Evolutionary conservation across 2,888 invertebrate species (phyloP), one percentile per base, ranked within the genome.

Genomic region (Teinopalpus imperialis): DNA sequence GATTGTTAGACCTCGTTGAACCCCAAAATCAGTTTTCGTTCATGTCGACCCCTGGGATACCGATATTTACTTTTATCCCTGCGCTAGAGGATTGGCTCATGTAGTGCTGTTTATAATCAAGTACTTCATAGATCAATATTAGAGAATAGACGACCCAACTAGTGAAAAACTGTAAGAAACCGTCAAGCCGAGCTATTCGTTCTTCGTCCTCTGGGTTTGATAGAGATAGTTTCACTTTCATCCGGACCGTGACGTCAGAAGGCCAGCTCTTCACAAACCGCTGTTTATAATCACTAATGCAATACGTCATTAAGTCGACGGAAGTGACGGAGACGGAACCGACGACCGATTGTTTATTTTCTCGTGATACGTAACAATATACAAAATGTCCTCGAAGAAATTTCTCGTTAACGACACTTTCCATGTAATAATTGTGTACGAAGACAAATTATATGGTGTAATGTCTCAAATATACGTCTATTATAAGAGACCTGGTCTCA

Each of bases 321-420:
- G 18, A 42, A 16, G 21, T 27, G 34, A 20, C 27, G 10, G 27
- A 67, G 61, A 59, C 56, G 62, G 53, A 59, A 59, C 59, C 61
- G 58, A 59, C 64, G 63, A 53, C 62, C 18, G 47, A 71, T 70
- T 74, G 74, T 75, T 75, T 71, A 67, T 74, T 76, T 74, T 72
- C 65, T 59, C 16, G 20, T 63, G 29, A 48, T 60, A 73, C 72
- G 66, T 69, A 71, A 75, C 66, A 66, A 20, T 27, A 12, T 27
- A 18, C 37, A 37, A 37, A 36, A 36, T 8, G 35, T 36, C 13
- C 12, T 14, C 23, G 21, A 21, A 23, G n/a, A n/a, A n/a, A 23
- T 13, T 14, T 24, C 14, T 6, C 14, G 66, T 37, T 43, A 43
- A 39, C 31, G 48, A 32, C 14, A 43, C 43, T 43, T 48, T 48